These are phyloP conservation scores for Syrmaticus mikado DNA, from an alignment of 2,113 vertebrate genomes.

Conservation along the genomic window DNA sequence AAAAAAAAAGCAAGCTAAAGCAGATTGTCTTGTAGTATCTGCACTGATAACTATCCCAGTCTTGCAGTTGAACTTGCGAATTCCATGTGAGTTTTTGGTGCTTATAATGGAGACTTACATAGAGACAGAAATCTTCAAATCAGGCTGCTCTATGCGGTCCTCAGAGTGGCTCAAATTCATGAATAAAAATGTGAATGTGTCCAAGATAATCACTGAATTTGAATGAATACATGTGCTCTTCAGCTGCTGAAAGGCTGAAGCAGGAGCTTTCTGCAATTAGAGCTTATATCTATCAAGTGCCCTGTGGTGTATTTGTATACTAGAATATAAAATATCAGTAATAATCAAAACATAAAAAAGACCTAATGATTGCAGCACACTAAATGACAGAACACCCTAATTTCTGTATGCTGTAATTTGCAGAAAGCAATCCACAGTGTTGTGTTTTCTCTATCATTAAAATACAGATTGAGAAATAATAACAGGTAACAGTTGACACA, in stretches of 20 bases:
- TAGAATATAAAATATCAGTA: constrained; percentile 4
- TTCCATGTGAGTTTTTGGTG: background rate
- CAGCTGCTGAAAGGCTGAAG: constrained; percentile 22
- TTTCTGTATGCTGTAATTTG: background rate
- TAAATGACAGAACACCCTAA: background rate
- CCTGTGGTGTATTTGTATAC: background rate
- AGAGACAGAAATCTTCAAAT: background rate
- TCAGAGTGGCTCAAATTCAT: background rate
- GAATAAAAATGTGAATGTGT: constrained; percentile 13
- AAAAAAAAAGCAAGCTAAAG: background rate
- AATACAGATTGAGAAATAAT: background rate
- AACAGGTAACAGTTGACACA: background rate
- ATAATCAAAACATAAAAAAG: constrained; percentile 24
- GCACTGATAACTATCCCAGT: background rate
- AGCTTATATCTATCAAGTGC: constrained; percentile 15
- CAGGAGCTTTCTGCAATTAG: constrained; percentile 20
- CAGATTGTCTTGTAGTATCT: background rate
- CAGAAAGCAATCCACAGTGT: background rate
- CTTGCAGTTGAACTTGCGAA: background rate
- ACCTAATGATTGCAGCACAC: background rate
- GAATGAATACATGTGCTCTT: background rate
- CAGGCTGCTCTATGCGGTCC: background rate
- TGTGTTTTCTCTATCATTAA: background rate
- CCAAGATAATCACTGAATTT: background rate
- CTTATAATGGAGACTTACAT: background rate